Base-by-base conservation (phyloP, 2,113 vertebrate genomes). In the Oplegnathus fasciatus region DNA sequence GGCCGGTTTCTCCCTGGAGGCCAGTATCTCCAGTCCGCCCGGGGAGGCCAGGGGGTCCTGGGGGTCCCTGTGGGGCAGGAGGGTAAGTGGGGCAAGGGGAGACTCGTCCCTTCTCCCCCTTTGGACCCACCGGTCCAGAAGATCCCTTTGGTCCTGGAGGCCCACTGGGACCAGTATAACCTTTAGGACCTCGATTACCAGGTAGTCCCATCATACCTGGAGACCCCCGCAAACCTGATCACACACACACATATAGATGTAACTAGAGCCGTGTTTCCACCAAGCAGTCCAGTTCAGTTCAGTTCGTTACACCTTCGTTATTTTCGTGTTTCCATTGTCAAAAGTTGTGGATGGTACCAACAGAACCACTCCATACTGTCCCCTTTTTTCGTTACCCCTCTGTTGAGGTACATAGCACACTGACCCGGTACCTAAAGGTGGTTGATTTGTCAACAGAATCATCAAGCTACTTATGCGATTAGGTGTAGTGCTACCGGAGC, bases 21-120 rank as follows among this genome's bases (percentile, higher is more conserved):
- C 93, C 91, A 1, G 1, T 1, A 13, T 65, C 48, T 84, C 93
- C 93, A 11, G 20, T 3, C 1, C 3, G 11, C 11, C 93, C 92
- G 0, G 37, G 52, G 3, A 20, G 15, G 9, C 91, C 92, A 3
- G 44, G 40, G 2, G 40, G 48, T 28, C 91, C 93, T 18, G 5
- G 18, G 10, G 28, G 55, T 0, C 91, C 93, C 4, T 0, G 14
- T 10, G 26, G 40, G 0, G 80, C 0, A 0, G 69, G n/a, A 1
- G 37, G 20, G 20, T 68, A 50, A 11, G 13, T 0, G 0, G 46
- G 44, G n/a, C 62, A 82, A 2, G 67, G 22, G 6, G 50, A 30
- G 2, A 90, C 82, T 11, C 48, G 61, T 20, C 93, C 93, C 6
- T 15, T n/a, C 54, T 92, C 88, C 26, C 93, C 93, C 44, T 94